Evolutionary conservation across 2,888 invertebrate species (phyloP).

Genomic region (Orthosia cruda): DNA sequence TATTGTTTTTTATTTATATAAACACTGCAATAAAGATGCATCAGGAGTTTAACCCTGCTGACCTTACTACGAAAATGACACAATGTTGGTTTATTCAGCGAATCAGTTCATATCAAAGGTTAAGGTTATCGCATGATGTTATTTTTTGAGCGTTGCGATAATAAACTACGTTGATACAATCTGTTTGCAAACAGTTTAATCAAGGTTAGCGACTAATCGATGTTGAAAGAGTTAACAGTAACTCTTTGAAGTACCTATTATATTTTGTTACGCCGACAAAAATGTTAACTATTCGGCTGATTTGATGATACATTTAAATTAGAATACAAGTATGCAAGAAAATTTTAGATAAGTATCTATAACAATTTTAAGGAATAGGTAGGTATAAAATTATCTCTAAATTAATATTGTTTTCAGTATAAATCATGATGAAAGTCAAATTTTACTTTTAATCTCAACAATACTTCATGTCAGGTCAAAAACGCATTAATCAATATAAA

Average conservation of each 20-base stretch:
- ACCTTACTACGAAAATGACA: conserved; percentile 7
- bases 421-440: background rate
- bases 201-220: conserved; percentile 64
- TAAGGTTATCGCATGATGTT: conserved; percentile 62
- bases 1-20: background rate
- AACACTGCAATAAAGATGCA: background rate
- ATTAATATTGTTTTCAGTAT: too few relatives aligned
- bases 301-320: background rate
- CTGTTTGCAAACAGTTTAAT: conserved; percentile 71
- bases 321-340: background rate
- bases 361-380: background rate
- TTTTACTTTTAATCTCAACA: background rate
- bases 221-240: conserved; percentile 47
- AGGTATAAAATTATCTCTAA: background rate
- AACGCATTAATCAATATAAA: background rate
- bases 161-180: conserved; percentile 56
- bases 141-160: conserved; percentile 50
- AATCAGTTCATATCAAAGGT: conserved; percentile 51
- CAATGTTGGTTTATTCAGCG: conserved; percentile 29
- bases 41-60: background rate
- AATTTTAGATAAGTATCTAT: background rate
- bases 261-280: background rate
- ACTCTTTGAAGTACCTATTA: conserved; percentile 6
- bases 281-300: background rate
- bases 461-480: background rate